Conservation (phyloP, 2,888 invertebrate species). For the Hypomecis atomaria region DNA sequence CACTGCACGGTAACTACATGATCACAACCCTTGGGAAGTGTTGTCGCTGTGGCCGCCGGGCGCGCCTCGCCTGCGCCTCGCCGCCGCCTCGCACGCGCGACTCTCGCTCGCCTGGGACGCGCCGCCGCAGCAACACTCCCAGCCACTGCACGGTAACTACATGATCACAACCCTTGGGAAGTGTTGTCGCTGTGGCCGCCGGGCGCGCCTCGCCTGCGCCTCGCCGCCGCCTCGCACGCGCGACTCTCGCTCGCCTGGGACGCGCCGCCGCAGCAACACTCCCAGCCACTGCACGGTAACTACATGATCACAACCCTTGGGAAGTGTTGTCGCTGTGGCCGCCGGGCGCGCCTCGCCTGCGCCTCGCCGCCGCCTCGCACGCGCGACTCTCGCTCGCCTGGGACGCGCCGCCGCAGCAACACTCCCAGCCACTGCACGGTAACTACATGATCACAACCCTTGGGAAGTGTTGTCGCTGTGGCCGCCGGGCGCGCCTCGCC, state of each 20-base stretch:
- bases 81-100: constrained; percentile 85
- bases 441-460: background rate
- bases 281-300: constrained; percentile 54
- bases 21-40: constrained; percentile 90
- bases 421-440: constrained; percentile 61
- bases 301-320: constrained; percentile 82
- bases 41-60: constrained; percentile 88
- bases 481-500: constrained; percentile 84
- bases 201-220: constrained; percentile 77
- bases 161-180: constrained; percentile 86
- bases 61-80: constrained; percentile 63
- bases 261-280: constrained; percentile 60
- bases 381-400: constrained; percentile 86
- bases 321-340: constrained; percentile 88
- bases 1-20: constrained; percentile 23
- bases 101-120: constrained; percentile 86
- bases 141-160: constrained; percentile 41
- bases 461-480: constrained; percentile 89
- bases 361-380: constrained; percentile 81
- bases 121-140: constrained; percentile 66
- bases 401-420: constrained; percentile 66
- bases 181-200: constrained; percentile 88
- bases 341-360: constrained; percentile 81
- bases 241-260: constrained; percentile 86
- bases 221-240: constrained; percentile 83